Conservation (phyloP, 2,113 vertebrate species). For the Notothenia coriiceps region DNA sequence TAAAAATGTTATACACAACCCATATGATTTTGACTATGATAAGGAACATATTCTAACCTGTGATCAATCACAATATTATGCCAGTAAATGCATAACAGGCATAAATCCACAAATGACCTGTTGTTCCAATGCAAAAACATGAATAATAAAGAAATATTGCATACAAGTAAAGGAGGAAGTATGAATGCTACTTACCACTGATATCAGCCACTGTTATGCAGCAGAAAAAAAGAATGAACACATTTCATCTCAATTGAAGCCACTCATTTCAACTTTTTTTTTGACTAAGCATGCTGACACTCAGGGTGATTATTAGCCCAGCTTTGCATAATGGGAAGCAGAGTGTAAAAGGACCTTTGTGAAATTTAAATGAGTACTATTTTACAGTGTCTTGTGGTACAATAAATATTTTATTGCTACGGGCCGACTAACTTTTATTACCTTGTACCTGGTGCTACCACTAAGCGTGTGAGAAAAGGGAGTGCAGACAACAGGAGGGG, state of each 20-base stretch:
- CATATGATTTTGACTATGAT: too few species aligned
- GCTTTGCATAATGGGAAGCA: conserved; percentile 48
- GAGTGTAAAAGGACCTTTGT: conserved; percentile 64
- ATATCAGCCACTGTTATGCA: conserved; percentile 73
- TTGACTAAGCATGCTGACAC: conserved; percentile 15
- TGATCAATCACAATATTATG: background rate
- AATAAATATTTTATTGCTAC: conserved; percentile 82
- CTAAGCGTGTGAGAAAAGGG: conserved; percentile 32
- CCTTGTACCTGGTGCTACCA: conserved; percentile 82
- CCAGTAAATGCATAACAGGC: background rate
- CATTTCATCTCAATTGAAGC: conserved; percentile 13
- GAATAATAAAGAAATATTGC: background rate
- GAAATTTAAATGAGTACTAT: conserved; percentile 58
- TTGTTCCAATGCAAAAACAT: background rate
- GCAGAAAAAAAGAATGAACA: conserved; percentile 40
- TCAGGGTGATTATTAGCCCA: conserved; percentile 11
- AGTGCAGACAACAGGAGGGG: conserved; percentile 7
- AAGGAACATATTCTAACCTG: too few species aligned
- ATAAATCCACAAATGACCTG: background rate
- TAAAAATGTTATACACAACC: too few species aligned
- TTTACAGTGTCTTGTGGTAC: conserved; percentile 70
- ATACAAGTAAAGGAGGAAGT: background rate
- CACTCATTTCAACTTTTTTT: conserved; percentile 8
- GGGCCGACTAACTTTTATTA: conserved; percentile 80
- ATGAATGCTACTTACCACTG: conserved; percentile 74